Base-by-base conservation (phyloP, 2,888 invertebrate species). In the Julus scanicus region DNA sequence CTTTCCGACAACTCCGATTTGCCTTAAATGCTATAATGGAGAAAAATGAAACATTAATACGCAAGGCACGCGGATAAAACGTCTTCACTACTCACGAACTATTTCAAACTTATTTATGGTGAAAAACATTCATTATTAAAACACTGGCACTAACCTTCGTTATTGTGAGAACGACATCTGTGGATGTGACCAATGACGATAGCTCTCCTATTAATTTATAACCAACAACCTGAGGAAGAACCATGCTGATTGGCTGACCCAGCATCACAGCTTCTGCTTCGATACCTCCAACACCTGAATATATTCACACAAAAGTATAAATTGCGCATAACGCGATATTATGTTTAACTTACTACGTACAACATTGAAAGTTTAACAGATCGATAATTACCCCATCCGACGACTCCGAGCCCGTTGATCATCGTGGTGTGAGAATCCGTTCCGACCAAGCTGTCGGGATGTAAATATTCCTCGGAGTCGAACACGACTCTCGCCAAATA, bases 261-360 rank as follows among this genome's bases (percentile, higher is more conserved):
- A 99, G 92, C 99, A 99, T 99, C 83, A 99, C 99, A 3, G 99
- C 99, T 92, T 99, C 99, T 0, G 99, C 99, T 94, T 99, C 99
- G 90, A 99, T 99, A 88, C 97, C 96, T 40, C 94, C 94, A 44
- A 94, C 93, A 89, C 93, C 92, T 91, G 63, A 53, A 15, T 37
- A 13, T 88, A 88, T 88, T 20, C 15, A 20, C 5, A 44, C 44
- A 5, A 29, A 29, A 29, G 29, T 29, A 29, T 29, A 29, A 29
- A 29, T 29, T 29, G 29, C n/a, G n/a, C n/a, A n/a, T n/a, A n/a
- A n/a, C n/a, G n/a, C n/a, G n/a, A n/a, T n/a, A n/a, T n/a, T n/a
- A n/a, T 29, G 29, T 29, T 29, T 29, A 29, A 29, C 29, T 29
- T 29, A 29, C 29, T 29, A 29, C 29, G 29, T 29, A 29, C 29